Evolutionary conservation across 1,140 invertebrate genomes (phyloP), one percentile per base, ranked within the genome.

Genomic region (Pseudomyrmex gracilis): DNA sequence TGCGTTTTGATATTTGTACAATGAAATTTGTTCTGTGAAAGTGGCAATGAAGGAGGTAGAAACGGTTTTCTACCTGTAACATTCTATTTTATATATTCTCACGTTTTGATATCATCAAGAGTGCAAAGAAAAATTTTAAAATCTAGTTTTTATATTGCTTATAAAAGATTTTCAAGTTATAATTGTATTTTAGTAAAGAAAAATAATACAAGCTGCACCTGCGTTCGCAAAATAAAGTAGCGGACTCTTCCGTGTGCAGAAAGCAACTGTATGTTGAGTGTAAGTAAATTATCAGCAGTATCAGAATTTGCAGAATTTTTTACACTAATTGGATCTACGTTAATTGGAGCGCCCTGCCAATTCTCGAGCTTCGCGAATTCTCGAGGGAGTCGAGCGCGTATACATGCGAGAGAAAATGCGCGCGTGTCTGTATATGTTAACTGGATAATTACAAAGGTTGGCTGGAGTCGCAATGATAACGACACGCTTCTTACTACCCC

Each of bases 251-350:
- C 15, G 20, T 55, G 53, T 12, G 53, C 43, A 49, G 34, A 70
- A 58, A 70, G 43, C 34, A 58, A 70, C 61, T 61, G 20, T 43
- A 34, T 34, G 22, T 34, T 47, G 22, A 70, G 22, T 80, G 20
- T 60, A 80, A 80, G 10, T 80, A 80, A 80, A 70, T 80, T 60
- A 80, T 80, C 66, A 71, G 12, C 15, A 10, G 53, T 78, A 78
- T 70, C 53, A 70, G 53, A 53, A 13, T 15, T 20, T 15, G 13
- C 53, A 22, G 43, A 68, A 58, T 71, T 80, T 80, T 80, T 80
- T 49, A 80, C 76, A 43, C 55, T 71, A 80, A 80, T 71, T 80
- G 76, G 76, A 80, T 80, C 17, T 49, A 57, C 53, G 66, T 80
- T 80, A 80, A 80, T 80, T 80, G 43, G 66, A 49, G 43, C 43